A percentile compares a stretch with the other conserved stretches of the same genome.
Evolutionary conservation across 1,140 invertebrate species (phyloP).

Genomic region (Drosophila jambulina): DNA sequence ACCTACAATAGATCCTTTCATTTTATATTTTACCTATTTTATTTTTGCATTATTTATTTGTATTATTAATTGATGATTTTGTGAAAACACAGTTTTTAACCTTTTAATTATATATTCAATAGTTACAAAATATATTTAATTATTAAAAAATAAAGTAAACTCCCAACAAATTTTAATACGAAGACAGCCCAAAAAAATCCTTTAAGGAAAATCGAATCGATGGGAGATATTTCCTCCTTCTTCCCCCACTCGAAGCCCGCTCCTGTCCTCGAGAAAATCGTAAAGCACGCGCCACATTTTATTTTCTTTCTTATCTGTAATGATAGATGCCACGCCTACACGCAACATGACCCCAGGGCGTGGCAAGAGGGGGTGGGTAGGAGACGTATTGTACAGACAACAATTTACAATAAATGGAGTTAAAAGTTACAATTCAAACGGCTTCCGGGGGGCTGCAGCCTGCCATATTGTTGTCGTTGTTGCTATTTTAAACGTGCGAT

Average conservation of each 20-base stretch:
- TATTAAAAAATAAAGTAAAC: background rate
- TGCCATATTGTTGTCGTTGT: conserved; percentile 49
- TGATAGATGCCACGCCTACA: conserved; percentile 76
- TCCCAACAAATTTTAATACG: no score
- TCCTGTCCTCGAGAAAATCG: conserved; percentile 9
- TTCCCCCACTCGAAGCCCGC: no score
- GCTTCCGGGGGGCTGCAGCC: conserved; percentile 25
- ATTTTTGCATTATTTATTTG: background rate
- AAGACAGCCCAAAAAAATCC: background rate
- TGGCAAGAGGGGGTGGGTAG: conserved; percentile 2
- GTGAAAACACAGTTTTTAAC: no score
- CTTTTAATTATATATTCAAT: background rate
- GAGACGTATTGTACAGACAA: conserved; percentile 50
- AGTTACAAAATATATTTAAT: no score
- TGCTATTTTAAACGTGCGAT: conserved; percentile 80
- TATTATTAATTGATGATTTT: no score
- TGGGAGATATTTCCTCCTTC: background rate
- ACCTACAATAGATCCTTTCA: background rate
- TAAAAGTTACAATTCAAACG: conserved; percentile 82
- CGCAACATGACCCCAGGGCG: conserved; percentile 39
- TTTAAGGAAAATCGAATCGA: conserved; percentile 54
- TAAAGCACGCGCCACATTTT: conserved; percentile 58
- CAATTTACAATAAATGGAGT: conserved; percentile 84
- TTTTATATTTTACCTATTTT: background rate
- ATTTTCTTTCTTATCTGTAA: conserved; percentile 68